Conservation (phyloP, 2,797 vertebrate genomes). For the Enteromius viviparus region DNA sequence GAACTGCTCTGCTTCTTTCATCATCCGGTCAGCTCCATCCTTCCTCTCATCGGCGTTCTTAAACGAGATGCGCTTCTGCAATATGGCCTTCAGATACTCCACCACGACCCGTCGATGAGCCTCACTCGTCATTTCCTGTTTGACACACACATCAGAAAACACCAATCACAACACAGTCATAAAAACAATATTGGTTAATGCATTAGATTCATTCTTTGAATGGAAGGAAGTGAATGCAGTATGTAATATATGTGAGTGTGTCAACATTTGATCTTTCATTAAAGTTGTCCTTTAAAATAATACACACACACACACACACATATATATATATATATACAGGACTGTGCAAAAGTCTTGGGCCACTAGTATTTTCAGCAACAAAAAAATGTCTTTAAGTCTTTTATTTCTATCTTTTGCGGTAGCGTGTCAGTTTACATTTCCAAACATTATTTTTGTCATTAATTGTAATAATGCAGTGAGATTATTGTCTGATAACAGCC, state of each 20-base stretch:
- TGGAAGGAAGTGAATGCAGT: background rate
- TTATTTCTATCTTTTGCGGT: too few species aligned
- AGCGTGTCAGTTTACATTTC: too few species aligned
- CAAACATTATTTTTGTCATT: too few species aligned
- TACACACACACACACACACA: too few species aligned
- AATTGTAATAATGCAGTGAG: too few species aligned
- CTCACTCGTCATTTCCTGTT: slow-evolving; percentile 90
- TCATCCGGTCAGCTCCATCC: slow-evolving; percentile 95
- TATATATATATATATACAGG: too few species aligned
- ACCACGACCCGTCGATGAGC: slow-evolving; percentile 91
- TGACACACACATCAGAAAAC: slow-evolving; percentile 29
- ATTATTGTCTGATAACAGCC: too few species aligned
- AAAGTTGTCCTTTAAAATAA: too few species aligned
- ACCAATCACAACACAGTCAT: background rate
- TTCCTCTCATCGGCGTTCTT: slow-evolving; percentile 90
- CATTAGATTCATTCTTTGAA: background rate
- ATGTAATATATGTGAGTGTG: background rate
- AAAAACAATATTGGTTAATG: background rate
- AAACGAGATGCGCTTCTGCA: slow-evolving; percentile 94
- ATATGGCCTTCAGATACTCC: slow-evolving; percentile 93
- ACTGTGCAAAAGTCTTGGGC: too few species aligned
- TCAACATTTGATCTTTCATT: too few species aligned
- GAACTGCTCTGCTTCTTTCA: slow-evolving; percentile 92
- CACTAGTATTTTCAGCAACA: too few species aligned
- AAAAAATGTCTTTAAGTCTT: too few species aligned